Conservation (phyloP, 2,113 vertebrate genomes). For the Chloroceryle aenea region DNA sequence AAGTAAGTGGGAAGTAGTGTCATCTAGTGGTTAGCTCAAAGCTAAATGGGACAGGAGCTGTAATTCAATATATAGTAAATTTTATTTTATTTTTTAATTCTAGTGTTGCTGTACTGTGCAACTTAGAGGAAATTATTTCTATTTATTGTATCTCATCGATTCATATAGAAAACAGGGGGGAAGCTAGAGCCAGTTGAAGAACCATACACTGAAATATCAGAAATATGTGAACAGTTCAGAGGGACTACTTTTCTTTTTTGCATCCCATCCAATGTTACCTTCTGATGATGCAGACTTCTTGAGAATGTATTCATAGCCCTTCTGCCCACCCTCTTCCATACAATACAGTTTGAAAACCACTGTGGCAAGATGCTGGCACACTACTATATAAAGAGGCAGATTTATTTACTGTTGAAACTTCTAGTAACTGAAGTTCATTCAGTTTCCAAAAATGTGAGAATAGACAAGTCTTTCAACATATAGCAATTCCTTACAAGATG, state of each 20-base stretch:
- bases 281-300: background rate
- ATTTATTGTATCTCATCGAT: background rate
- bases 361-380: background rate
- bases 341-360: background rate
- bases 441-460: background rate
- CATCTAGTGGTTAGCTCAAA: conserved; percentile 61
- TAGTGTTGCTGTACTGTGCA: background rate
- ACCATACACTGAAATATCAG: background rate
- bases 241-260: background rate
- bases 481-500: background rate
- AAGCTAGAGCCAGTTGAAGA: background rate
- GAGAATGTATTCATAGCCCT: background rate
- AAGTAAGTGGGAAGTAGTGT: conserved; percentile 59
- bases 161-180: background rate
- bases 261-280: background rate
- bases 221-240: background rate
- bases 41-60: background rate
- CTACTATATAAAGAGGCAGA: rapidly evolving
- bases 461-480: background rate
- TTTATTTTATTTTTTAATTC: background rate
- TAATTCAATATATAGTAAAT: background rate
- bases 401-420: background rate
- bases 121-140: background rate
- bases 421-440: background rate
- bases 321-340: background rate